Base-by-base conservation (phyloP, 2,113 vertebrate species). In the Bettongia penicillata region DNA sequence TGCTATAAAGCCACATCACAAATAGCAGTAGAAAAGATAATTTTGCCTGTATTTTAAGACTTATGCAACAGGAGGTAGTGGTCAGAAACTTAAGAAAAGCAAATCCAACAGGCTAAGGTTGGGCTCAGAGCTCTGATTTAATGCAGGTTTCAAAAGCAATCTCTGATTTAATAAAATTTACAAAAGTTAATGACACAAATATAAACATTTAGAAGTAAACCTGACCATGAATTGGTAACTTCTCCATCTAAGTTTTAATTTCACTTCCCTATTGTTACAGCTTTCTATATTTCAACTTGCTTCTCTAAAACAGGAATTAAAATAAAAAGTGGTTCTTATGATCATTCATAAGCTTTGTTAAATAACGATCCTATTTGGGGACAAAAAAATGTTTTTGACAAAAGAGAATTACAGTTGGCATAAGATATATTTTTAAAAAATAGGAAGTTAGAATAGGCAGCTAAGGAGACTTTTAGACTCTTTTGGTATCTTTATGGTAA, bases 281-380 rank as follows among this genome's bases (percentile, higher is more conserved):
- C 51, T 98, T 96, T 95, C 91, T 95, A 52, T 90, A 91, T 90
- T 96, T 93, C 90, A 89, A 97, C 96, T 23, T 53, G 51, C 89
- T 90, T 93, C 84, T n/a, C 37, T 95, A 91, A 48, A 84, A 91
- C 6, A 68, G 43, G 91, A 84, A 48, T 48, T 48, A 51, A 51
- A 89, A 47, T 8, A 19, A 94, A 93, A 92, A 9, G 89, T 93
- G 53, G 8, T 94, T 22, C 2, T 49, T 91, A 93, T 89, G 47
- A 9, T 93, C 10, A 92, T 61, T 37, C 1, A 51, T 48, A 92
- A 95, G 23, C 26, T 96, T 25, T 96, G 68, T 92, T 57, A 96
- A 93, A 92, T 89, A 92, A 91, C 94, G 95, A 89, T 47, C 24
- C n/a, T 93, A 93, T 77, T 48, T 96, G 47, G 25, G 53, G 47